A percentile compares a stretch with the other conserved stretches of the same genome.
These are phyloP conservation scores for Mystacornis crossleyi DNA, from an alignment of 2,113 vertebrate genomes.

Conservation along the genomic window DNA sequence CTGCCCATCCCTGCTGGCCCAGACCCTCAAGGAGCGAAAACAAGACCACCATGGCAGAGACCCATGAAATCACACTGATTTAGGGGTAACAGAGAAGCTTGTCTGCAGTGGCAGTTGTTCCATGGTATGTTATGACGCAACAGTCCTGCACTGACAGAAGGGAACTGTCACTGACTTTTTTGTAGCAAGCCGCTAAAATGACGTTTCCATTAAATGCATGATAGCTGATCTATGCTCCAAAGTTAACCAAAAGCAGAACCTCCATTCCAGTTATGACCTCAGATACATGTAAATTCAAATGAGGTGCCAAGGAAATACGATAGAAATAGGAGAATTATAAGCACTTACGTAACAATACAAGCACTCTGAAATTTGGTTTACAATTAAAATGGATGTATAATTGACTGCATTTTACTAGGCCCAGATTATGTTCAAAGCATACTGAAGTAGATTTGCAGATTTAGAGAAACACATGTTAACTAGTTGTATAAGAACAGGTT, in stretches of 20 bases:
- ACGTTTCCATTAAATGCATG: slow-evolving; percentile 15
- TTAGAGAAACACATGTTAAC: slow-evolving; percentile 55
- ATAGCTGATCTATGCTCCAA: slow-evolving; percentile 7
- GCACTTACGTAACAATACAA: slow-evolving; percentile 73
- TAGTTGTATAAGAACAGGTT: slow-evolving; percentile 6
- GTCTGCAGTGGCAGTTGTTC: neutral
- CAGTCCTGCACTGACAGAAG: neutral
- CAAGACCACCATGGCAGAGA: neutral
- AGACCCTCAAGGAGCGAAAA: neutral
- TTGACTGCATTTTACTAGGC: slow-evolving; percentile 49
- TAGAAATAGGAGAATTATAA: slow-evolving; percentile 67
- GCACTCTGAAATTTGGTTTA: slow-evolving; percentile 61
- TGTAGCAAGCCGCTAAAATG: slow-evolving; percentile 21
- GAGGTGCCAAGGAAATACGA: slow-evolving; percentile 70
- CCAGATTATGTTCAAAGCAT: slow-evolving; percentile 61
- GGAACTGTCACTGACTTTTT: neutral
- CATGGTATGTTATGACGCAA: neutral
- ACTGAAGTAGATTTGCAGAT: slow-evolving; percentile 43
- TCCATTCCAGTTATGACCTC: slow-evolving; percentile 61
- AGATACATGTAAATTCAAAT: slow-evolving; percentile 69
- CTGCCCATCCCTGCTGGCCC: neutral
- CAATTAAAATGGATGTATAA: slow-evolving; percentile 64
- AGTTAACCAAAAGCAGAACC: slow-evolving; percentile 62
- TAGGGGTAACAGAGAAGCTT: neutral
- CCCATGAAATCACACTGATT: neutral